A percentile compares a stretch with the other conserved stretches of the same genome.
Evolutionary conservation across 92 coral and sea anemone genomes (phyloP).

Genomic region (Palythoa caribaeorum): DNA sequence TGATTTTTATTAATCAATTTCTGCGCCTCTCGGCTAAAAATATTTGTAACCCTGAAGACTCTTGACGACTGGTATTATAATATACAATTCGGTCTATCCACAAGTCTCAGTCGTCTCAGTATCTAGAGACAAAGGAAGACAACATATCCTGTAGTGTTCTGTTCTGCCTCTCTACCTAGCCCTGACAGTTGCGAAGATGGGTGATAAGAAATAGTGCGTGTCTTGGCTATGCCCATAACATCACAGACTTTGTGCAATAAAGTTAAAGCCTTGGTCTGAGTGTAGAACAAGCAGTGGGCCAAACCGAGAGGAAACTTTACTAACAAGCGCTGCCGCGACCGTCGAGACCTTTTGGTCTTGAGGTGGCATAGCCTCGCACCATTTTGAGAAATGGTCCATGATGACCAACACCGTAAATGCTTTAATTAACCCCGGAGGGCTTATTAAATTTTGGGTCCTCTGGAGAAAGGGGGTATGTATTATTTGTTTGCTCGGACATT

Average conservation of each 20-base stretch:
- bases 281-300: constrained; percentile 45
- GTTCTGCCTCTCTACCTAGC: constrained; percentile 65
- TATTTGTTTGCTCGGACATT: constrained; percentile 39
- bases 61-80: constrained; percentile 64
- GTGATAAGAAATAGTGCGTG: constrained; percentile 62
- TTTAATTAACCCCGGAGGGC: too few species aligned
- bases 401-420: not conserved
- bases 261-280: constrained; percentile 55
- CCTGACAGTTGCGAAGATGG: constrained; percentile 40
- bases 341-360: constrained; percentile 34
- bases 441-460: too few species aligned
- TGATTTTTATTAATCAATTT: too few species aligned
- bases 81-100: constrained; percentile 54
- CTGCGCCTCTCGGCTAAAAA: too few species aligned
- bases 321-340: constrained; percentile 27
- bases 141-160: constrained; percentile 63
- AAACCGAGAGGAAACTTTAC: constrained; percentile 31
- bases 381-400: constrained; percentile 27
- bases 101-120: constrained; percentile 60
- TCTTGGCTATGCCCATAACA: not conserved
- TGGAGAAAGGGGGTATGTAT: too few species aligned
- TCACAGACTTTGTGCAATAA: constrained; percentile 62
- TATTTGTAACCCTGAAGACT: constrained; percentile 52
- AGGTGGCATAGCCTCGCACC: constrained; percentile 45
- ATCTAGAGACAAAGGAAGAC: too few species aligned